Conservation (phyloP, 2,797 vertebrate species). For the Linurgus olivaceus region DNA sequence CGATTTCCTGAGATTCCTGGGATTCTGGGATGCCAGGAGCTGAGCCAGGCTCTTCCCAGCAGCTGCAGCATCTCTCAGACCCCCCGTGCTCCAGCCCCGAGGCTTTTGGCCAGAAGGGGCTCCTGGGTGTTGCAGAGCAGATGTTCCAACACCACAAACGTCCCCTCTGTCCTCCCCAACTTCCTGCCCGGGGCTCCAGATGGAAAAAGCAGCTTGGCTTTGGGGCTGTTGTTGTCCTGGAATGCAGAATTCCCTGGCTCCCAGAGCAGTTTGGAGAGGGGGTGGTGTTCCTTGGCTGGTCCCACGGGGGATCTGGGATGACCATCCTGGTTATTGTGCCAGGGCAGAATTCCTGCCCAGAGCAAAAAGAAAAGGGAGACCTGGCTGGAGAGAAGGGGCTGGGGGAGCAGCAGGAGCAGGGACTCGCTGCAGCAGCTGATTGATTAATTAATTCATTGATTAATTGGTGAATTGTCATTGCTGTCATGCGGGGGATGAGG, state of each 20-base stretch:
- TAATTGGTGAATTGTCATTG: not conserved
- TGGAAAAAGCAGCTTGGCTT: not conserved
- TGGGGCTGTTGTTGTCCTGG: not conserved
- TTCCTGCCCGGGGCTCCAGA: not conserved
- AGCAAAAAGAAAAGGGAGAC: conserved; percentile 77
- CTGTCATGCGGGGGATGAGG: accelerated
- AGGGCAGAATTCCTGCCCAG: conserved; percentile 76
- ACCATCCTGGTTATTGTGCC: conserved; percentile 51
- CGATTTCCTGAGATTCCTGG: accelerated
- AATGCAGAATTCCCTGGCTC: not conserved
- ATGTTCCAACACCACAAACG: not conserved
- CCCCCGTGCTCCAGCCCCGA: not conserved
- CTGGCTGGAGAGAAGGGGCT: conserved; percentile 83
- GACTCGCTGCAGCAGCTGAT: not conserved
- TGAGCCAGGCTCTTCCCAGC: not conserved
- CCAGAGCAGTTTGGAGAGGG: not conserved
- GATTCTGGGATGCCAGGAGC: not conserved
- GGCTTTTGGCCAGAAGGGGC: not conserved
- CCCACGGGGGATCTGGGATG: not conserved
- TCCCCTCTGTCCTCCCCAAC: not conserved
- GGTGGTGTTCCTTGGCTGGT: not conserved
- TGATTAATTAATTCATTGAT: not conserved
- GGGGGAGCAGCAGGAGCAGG: not conserved
- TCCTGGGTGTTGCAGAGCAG: not conserved
- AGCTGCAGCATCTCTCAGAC: not conserved